Conservation (phyloP, 2,888 invertebrate species). For the Ganaspis brasiliensis region DNA sequence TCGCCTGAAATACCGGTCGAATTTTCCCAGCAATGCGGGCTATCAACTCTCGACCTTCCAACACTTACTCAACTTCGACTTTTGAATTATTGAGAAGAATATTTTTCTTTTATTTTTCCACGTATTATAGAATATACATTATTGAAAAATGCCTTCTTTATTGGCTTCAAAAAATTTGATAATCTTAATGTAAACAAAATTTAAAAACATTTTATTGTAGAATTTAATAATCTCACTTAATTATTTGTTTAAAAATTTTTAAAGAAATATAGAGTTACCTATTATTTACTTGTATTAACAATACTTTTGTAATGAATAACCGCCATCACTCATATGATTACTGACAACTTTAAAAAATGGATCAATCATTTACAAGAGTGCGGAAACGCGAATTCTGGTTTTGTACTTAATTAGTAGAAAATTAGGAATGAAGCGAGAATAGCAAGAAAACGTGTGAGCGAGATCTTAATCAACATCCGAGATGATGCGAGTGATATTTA, state of each 20-base stretch:
- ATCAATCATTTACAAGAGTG: constrained; percentile 74
- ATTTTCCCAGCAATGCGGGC: constrained; percentile 53
- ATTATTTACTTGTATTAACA: too few relatives aligned
- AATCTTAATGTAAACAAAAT: too few relatives aligned
- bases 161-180: too few relatives aligned
- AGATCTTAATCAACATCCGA: constrained; percentile 71
- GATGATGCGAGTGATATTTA: constrained; percentile 68
- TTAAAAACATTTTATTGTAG: too few relatives aligned
- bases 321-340: constrained; percentile 64
- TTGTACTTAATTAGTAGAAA: constrained; percentile 74
- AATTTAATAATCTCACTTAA: too few relatives aligned
- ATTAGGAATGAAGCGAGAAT: constrained; percentile 64
- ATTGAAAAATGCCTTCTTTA: too few relatives aligned
- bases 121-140: neutral
- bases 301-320: too few relatives aligned
- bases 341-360: constrained; percentile 67
- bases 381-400: constrained; percentile 60
- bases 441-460: constrained; percentile 74
- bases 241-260: too few relatives aligned
- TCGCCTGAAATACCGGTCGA: constrained; percentile 55
- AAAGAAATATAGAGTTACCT: too few relatives aligned
- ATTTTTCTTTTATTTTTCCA: neutral
- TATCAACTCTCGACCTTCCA: constrained; percentile 49
- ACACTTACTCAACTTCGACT: constrained; percentile 50
- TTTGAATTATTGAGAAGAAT: constrained; percentile 2